phyloP scores from a whole-genome alignment of 2,113 vertebrate genomes.

The Hirundichthys speculiger region DNA sequence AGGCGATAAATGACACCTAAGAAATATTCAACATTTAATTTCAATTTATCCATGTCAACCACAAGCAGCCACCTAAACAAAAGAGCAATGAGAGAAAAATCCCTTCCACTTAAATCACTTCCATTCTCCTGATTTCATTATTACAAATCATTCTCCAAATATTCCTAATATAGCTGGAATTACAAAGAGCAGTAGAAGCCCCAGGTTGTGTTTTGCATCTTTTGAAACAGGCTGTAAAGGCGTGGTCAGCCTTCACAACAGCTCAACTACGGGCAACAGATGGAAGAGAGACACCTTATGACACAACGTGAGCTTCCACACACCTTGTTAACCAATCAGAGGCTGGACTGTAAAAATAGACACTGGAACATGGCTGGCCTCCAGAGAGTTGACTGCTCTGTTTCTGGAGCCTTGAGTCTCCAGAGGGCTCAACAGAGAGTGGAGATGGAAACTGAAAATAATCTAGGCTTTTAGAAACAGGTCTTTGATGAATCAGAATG shows the following conservation, averaged over 20 bases:
- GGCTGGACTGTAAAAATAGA: slow-evolving; percentile 72
- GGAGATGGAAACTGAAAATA: slow-evolving; percentile 28
- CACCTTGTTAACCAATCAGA: slow-evolving; percentile 72
- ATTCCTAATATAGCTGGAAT: slow-evolving; percentile 22
- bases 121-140: slow-evolving; percentile 8
- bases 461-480: slow-evolving; percentile 34
- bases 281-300: slow-evolving; percentile 77
- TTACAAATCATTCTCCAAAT: slow-evolving; percentile 5
- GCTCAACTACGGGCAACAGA: slow-evolving; percentile 76
- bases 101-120: slow-evolving; percentile 12
- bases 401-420: slow-evolving; percentile 58
- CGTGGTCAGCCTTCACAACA: slow-evolving; percentile 58
- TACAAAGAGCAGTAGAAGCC: slow-evolving; percentile 60
- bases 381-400: slow-evolving; percentile 60
- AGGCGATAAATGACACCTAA: background rate
- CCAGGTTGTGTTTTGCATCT: slow-evolving; percentile 68
- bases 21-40: background rate
- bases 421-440: slow-evolving; percentile 37
- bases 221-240: slow-evolving; percentile 48
- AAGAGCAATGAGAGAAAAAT: background rate
- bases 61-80: slow-evolving; percentile 4
- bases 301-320: slow-evolving; percentile 68
- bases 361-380: slow-evolving; percentile 57
- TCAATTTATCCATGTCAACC: background rate
- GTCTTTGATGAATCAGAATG: slow-evolving; percentile 25